Base-by-base conservation (phyloP, 2,113 vertebrate genomes). In the Choloepus hoffmanni region DNA sequence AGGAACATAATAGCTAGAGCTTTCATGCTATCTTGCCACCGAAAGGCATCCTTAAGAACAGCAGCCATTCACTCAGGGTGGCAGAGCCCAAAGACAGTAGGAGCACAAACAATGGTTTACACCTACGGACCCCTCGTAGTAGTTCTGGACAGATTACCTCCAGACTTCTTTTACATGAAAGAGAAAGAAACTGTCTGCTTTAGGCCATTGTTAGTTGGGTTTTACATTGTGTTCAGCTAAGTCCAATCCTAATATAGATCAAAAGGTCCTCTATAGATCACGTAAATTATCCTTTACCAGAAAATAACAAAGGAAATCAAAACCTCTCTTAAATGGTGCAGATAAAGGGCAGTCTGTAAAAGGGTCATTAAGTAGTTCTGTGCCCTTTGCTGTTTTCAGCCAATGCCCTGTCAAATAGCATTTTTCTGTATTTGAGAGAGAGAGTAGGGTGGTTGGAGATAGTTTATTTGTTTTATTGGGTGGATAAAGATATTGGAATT, bases 291-390 rank as follows among this genome's bases (percentile, higher is more conserved):
- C 62, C 30, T 79, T 63, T 95, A 93, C 15, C 85, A 85, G 40
- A 21, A 85, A 88, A 93, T 67, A 93, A 77, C 65, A 84, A 87
- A 93, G 55, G 50, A 72, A 94, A 90, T 89, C 43, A 93, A 95
- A 89, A 67, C 13, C 18, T 62, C 72, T 77, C 65, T 40, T 68
- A 94, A 91, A 40, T 14, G 77, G 11, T 58, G 40, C 48, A 91
- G n/a, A 48, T 82, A 93, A 95, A 91, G 40, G 45, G 78, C 65
- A 92, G 79, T 55, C 62, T 82, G 43, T 36, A 97, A 95, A 91
- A 93, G 67, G 15, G 60, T 78, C 85, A 89, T 53, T 94, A 68
- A 93, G 50, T 43, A 60, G 40, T 70, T 60, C 13, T 76, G 30
- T 40, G 73, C 40, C 12, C 86, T 89, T 83, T 72, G 76, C 87